phyloP scores from a whole-genome alignment of 2,888 invertebrate species.

The Thereva unica region DNA sequence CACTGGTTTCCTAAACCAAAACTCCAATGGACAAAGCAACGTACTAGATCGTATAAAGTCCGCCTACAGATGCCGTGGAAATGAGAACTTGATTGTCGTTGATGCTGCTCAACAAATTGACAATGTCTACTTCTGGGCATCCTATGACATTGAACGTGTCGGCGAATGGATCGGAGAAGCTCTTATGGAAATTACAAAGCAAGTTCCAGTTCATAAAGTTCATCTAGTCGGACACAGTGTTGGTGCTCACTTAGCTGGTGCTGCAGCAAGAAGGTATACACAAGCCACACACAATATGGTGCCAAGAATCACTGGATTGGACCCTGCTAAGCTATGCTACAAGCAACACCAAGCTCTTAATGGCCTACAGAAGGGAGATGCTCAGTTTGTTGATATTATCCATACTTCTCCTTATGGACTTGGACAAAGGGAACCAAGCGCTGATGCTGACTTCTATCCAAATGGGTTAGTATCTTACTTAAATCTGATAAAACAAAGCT shows the following conservation, averaged over 20 bases:
- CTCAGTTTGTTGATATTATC: slow-evolving; percentile 53
- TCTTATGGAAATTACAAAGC: slow-evolving; percentile 16
- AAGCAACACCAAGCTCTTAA: slow-evolving; percentile 46
- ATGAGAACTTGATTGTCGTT: slow-evolving; percentile 37
- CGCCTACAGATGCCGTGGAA: slow-evolving; percentile 38
- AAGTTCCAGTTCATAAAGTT: slow-evolving; percentile 49
- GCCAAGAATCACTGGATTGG: slow-evolving; percentile 55
- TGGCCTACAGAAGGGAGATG: slow-evolving; percentile 54
- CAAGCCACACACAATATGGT: slow-evolving; percentile 51
- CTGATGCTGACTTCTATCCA: slow-evolving; percentile 56
- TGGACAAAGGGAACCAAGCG: slow-evolving; percentile 47
- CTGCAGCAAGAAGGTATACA: slow-evolving; percentile 50
- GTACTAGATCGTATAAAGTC: neutral
- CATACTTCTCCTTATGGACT: slow-evolving; percentile 47
- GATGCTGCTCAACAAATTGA: slow-evolving; percentile 18
- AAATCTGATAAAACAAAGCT: slow-evolving; percentile 45
- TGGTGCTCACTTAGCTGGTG: slow-evolving; percentile 54
- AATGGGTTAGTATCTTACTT: slow-evolving; percentile 44
- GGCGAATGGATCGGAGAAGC: slow-evolving; percentile 24
- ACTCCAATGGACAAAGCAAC: neutral
- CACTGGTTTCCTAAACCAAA: slow-evolving; percentile 9
- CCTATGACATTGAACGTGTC: slow-evolving; percentile 15
- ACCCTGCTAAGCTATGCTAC: slow-evolving; percentile 50
- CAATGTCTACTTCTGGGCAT: slow-evolving; percentile 11
- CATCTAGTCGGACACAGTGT: slow-evolving; percentile 53